A percentile compares a stretch with the other conserved stretches of the same genome.
Evolutionary conservation across 2,888 invertebrate species (phyloP).

Genomic region (Alitta virens): DNA sequence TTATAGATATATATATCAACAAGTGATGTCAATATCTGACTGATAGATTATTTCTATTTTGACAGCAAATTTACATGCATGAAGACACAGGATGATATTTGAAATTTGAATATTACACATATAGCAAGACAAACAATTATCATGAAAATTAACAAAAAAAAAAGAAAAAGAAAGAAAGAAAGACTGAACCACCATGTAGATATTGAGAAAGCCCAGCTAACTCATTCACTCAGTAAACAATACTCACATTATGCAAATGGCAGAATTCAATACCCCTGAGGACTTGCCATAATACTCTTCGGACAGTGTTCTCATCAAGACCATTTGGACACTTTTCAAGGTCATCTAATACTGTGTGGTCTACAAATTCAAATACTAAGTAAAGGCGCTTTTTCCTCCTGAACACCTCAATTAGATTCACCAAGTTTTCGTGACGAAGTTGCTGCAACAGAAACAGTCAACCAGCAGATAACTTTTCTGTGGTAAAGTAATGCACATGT

Average conservation of each 20-base stretch:
- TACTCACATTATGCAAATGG: conserved; percentile 76
- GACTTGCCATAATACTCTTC: conserved; percentile 78
- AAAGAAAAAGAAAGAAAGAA: neutral
- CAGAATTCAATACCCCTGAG: conserved; percentile 69
- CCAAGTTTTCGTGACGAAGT: conserved; percentile 82
- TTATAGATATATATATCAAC: too few species aligned
- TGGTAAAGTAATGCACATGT: too few species aligned
- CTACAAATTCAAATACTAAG: conserved; percentile 83
- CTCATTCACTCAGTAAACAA: neutral
- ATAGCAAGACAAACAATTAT: neutral
- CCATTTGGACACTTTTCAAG: conserved; percentile 72
- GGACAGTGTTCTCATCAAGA: conserved; percentile 71
- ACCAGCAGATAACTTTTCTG: too few species aligned
- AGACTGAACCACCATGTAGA: too few species aligned
- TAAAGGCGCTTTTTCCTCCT: conserved; percentile 79
- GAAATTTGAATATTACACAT: too few species aligned
- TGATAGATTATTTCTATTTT: too few species aligned
- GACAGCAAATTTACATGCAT: too few species aligned
- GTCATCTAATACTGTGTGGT: conserved; percentile 81
- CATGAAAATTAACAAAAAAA: too few species aligned
- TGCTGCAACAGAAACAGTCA: conserved; percentile 71
- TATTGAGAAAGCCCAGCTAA: too few species aligned
- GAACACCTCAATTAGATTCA: conserved; percentile 85
- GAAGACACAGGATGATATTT: too few species aligned
- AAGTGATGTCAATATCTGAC: too few species aligned